phyloP scores from a whole-genome alignment of 1,140 invertebrate species.

The Helicoverpa zea region DNA sequence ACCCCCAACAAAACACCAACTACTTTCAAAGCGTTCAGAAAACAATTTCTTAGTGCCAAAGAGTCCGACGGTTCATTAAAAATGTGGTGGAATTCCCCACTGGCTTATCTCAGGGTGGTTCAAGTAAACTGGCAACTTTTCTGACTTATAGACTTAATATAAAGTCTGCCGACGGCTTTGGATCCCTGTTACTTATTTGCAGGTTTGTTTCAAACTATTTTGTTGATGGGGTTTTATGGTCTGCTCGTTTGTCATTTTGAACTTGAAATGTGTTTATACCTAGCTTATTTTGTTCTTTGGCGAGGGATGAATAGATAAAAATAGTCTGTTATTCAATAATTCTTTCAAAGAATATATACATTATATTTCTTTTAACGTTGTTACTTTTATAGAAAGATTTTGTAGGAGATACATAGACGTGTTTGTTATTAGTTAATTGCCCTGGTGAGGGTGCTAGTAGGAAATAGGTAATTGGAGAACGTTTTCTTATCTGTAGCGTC shows the following conservation, averaged over 20 bases:
- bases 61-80: constrained; percentile 49
- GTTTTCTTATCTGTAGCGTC: no score
- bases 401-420: no score
- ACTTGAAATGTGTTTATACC: neutral
- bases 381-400: no score
- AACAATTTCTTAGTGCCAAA: constrained; percentile 46
- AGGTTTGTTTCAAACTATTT: neutral
- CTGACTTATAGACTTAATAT: constrained; percentile 49
- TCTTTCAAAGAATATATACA: no score
- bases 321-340: no score
- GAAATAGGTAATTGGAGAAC: no score
- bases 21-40: constrained; percentile 46
- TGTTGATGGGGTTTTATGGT: constrained; percentile 3
- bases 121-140: constrained; percentile 46
- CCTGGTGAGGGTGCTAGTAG: no score
- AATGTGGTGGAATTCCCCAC: constrained; percentile 45
- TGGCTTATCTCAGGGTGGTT: constrained; percentile 43
- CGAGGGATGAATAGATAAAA: no score
- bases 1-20: constrained; percentile 3
- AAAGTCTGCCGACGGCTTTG: constrained; percentile 21
- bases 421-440: no score
- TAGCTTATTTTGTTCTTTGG: no score
- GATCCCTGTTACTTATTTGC: constrained; percentile 32
- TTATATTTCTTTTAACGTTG: no score
- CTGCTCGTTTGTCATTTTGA: neutral